Percentiles rank a stretch among this genome's conserved stretches.
Evolutionary conservation across 1,140 invertebrate genomes (phyloP).

Genomic region (Phymorhynchus buccinoides): DNA sequence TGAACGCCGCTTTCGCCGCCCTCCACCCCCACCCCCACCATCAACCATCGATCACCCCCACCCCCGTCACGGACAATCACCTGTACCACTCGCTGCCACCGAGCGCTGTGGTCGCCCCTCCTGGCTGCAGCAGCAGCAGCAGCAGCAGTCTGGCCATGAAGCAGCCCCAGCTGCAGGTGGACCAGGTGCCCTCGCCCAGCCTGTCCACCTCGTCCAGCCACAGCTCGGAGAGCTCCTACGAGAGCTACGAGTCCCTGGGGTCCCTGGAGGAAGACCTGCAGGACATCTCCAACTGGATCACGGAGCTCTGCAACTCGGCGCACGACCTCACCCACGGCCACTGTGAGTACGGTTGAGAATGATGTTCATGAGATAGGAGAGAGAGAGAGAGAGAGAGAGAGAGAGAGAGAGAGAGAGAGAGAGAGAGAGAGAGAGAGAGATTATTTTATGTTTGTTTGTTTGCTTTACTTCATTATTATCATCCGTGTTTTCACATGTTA

Average conservation of each 20-base stretch:
- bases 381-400: too few species aligned
- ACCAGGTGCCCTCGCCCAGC: constrained; percentile 38
- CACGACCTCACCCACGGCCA: constrained; percentile 8
- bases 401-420: too few species aligned
- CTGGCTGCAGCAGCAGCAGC: constrained; percentile 9
- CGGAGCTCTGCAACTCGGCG: constrained; percentile 42
- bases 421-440: too few species aligned
- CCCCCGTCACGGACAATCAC: background rate
- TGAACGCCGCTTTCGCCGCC: constrained; percentile 12
- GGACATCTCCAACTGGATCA: constrained; percentile 52
- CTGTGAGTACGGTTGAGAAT: background rate
- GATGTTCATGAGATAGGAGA: background rate
- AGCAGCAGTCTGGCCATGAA: constrained; percentile 10
- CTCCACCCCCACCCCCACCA: constrained; percentile 24
- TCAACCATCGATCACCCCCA: background rate
- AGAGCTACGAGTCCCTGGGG: constrained; percentile 29
- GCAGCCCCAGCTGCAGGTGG: constrained; percentile 23
- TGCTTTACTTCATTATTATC: too few species aligned
- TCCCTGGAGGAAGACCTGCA: constrained; percentile 41
- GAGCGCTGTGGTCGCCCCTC: background rate
- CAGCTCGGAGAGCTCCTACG: constrained; percentile 23
- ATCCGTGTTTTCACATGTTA: too few species aligned
- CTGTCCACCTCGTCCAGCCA: constrained; percentile 30
- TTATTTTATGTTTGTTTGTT: too few species aligned
- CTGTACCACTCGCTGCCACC: background rate